Percentiles rank a stretch among this genome's conserved stretches.
Evolutionary conservation across 2,113 vertebrate genomes (phyloP).

Genomic region (Calidris pugnax): DNA sequence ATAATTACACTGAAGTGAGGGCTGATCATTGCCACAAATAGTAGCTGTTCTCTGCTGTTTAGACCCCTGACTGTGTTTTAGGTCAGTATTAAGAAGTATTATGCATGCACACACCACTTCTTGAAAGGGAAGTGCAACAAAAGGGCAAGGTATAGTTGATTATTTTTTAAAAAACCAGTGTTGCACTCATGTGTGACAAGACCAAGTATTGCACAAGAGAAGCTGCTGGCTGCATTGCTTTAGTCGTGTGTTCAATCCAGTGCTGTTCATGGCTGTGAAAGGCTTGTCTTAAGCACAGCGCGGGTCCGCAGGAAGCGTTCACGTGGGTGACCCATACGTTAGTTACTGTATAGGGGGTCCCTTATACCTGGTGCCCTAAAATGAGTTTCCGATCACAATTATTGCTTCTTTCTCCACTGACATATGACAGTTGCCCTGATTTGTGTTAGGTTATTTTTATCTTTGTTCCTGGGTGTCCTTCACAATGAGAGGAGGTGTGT

Average conservation of each 20-base stretch:
- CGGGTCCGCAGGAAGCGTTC: background rate
- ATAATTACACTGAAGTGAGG: background rate
- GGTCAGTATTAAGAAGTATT: background rate
- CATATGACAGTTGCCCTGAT: background rate
- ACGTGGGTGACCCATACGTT: background rate
- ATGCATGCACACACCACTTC: background rate
- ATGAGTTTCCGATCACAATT: background rate
- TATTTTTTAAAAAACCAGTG: background rate
- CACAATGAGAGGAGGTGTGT: background rate
- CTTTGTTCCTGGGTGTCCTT: constrained; percentile 50
- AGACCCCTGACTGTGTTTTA: background rate
- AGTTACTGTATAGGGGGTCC: background rate
- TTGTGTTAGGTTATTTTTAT: constrained; percentile 49
- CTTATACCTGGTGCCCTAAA: background rate
- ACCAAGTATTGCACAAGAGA: background rate
- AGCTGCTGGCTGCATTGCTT: background rate
- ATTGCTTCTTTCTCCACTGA: background rate
- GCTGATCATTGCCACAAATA: background rate
- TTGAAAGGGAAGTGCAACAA: background rate
- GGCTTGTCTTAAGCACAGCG: background rate
- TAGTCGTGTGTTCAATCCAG: background rate
- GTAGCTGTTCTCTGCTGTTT: background rate
- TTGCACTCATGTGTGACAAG: background rate
- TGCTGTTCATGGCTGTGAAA: background rate
- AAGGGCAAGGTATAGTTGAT: background rate